These are phyloP conservation scores for Odontocolon sp. DNA, from an alignment of 2,888 invertebrate species.

Conservation along the genomic window DNA sequence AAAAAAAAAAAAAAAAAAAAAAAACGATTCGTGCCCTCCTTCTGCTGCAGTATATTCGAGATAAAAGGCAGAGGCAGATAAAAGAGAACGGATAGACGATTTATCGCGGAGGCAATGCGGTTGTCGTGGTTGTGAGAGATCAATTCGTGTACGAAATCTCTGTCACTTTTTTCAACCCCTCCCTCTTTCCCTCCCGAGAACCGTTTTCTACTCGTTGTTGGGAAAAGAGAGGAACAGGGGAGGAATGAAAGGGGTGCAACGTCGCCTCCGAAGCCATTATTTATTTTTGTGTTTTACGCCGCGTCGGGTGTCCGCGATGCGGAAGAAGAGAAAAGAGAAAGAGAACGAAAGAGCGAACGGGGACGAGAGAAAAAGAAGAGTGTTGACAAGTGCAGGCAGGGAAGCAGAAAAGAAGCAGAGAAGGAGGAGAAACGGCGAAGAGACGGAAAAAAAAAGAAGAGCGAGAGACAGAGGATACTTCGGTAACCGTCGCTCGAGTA, in stretches of 20 bases:
- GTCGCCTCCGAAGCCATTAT: slow-evolving; percentile 69
- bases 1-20: too few relatives aligned
- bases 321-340: slow-evolving; percentile 52
- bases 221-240: too few relatives aligned
- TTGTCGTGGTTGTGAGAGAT: slow-evolving; percentile 39
- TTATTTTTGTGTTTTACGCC: slow-evolving; percentile 75
- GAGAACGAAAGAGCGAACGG: slow-evolving; percentile 34
- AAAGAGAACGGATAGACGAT: slow-evolving; percentile 16
- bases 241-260: too few relatives aligned
- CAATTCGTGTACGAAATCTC: slow-evolving; percentile 38
- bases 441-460: slow-evolving; percentile 41
- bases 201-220: slow-evolving; percentile 50
- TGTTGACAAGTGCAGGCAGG: slow-evolving; percentile 45
- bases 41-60: too few relatives aligned
- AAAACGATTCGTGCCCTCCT: background rate
- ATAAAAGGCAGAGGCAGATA: background rate
- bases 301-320: slow-evolving; percentile 59
- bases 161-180: slow-evolving; percentile 3
- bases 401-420: slow-evolving; percentile 18
- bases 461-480: slow-evolving; percentile 68
- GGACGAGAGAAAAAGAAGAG: slow-evolving; percentile 20
- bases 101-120: slow-evolving; percentile 12
- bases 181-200: slow-evolving; percentile 8
- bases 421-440: slow-evolving; percentile 50
- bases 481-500: slow-evolving; percentile 77